Evolutionary conservation across 2,113 vertebrate species (phyloP).

Genomic region (Malurus cyaneus): DNA sequence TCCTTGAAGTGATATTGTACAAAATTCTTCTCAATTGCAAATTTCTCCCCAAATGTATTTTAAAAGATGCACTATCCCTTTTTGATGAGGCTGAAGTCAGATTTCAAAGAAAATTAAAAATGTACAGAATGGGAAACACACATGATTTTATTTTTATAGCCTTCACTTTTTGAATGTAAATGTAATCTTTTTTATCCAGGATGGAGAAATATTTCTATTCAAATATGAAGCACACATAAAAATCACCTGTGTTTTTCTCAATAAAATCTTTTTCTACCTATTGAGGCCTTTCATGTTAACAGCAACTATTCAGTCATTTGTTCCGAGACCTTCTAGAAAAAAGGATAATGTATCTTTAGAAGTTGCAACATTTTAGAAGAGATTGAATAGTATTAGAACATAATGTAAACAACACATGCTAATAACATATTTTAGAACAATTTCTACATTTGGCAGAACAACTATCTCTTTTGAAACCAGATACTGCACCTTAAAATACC

Average conservation of each 20-base stretch:
- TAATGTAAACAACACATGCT: constrained; percentile 76
- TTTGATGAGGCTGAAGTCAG: constrained; percentile 60
- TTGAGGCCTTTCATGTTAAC: constrained; percentile 51
- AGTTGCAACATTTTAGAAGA: constrained; percentile 63
- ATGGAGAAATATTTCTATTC: constrained; percentile 52
- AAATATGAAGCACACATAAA: constrained; percentile 37
- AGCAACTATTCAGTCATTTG: constrained; percentile 58
- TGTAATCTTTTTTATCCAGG: constrained; percentile 13
- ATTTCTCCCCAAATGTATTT: constrained; percentile 73
- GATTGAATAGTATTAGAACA: constrained; percentile 68
- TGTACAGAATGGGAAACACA: constrained; percentile 44
- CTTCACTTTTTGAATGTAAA: constrained; percentile 14
- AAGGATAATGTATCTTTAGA: constrained; percentile 79
- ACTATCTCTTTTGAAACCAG: constrained; percentile 72
- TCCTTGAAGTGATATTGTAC: constrained; percentile 70
- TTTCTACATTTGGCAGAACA: constrained; percentile 78
- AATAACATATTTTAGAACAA: constrained; percentile 71
- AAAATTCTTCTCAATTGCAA: constrained; percentile 70
- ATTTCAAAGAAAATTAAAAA: constrained; percentile 56
- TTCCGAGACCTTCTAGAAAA: constrained; percentile 63
- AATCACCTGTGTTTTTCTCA: constrained; percentile 31
- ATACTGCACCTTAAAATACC: constrained; percentile 78
- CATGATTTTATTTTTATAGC: constrained; percentile 39
- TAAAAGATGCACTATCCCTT: constrained; percentile 79
- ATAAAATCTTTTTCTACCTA: constrained; percentile 30